Base-by-base conservation (phyloP, 1,140 invertebrate genomes). In the Trichonephila clavata region DNA sequence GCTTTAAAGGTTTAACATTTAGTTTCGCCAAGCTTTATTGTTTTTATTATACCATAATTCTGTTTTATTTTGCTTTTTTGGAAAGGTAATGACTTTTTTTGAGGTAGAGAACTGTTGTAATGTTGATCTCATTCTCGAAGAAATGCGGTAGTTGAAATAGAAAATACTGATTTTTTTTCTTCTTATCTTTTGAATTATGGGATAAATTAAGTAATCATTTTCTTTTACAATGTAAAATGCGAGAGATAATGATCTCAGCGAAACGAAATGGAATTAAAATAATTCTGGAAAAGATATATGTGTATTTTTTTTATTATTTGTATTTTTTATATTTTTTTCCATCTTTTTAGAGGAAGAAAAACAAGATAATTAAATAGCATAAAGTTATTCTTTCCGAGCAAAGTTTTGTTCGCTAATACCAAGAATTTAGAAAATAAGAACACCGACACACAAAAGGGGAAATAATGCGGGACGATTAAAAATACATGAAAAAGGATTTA, bases 21-120 rank as follows among this genome's bases (percentile, higher is more conserved):
- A 90, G 88, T 80, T 90, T 90, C 88, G 88, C 88, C 88, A 90
- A 90, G 68, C 20, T 90, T 59, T n/a, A 80, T 68, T 88, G 50
- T 68, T 50, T 77, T 32, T 77, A 27, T 32, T 50, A 50, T 50
- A 50, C 10, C 50, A 50, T 50, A 50, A 50, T 50, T 13, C 16
- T 57, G 24, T 68, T 50, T 68, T 88, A 21, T 68, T 88, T 71
- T 50, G 10, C 4, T 21, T 71, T 39, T 77, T 27, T 77, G 16
- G 71, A 27, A 24, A 60, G 83, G 83, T 60, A 84, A 84, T 60
- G 83, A 84, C 50, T 50, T 50, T 50, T 59, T 24, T 60, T 43
- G 83, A 59, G 21, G 50, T 59, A 84, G n/a, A 60, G 16, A 50
- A 20, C 68, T 71, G 68, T 13, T 16, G 32, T 39, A 32, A 27